Conservation (phyloP, 1,140 invertebrate genomes). For the Mizuhopecten yessoensis region DNA sequence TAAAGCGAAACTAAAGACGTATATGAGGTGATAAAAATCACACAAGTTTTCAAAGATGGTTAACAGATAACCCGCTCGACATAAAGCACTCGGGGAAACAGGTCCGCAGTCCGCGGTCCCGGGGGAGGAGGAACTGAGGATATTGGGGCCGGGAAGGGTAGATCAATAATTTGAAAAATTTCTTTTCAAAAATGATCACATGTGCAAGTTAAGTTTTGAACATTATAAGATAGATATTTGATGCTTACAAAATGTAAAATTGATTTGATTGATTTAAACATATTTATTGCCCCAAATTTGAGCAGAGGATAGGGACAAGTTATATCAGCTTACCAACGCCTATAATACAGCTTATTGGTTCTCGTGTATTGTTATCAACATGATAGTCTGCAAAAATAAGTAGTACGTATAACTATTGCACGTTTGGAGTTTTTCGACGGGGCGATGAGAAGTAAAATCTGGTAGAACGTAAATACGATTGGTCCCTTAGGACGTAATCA, state of each 20-base stretch:
- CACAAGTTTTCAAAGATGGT: background rate
- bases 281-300: too few relatives aligned
- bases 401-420: too few relatives aligned
- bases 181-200: too few relatives aligned
- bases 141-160: background rate
- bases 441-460: too few relatives aligned
- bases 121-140: background rate
- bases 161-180: background rate
- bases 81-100: background rate
- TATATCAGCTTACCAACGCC: too few relatives aligned
- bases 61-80: background rate
- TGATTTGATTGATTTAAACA: too few relatives aligned
- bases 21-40: slow-evolving; percentile 29
- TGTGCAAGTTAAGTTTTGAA: too few relatives aligned
- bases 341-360: too few relatives aligned
- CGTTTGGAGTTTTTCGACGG: too few relatives aligned
- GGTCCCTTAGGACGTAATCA: background rate
- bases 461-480: background rate
- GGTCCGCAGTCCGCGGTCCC: background rate
- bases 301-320: background rate
- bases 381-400: too few relatives aligned
- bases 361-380: too few relatives aligned
- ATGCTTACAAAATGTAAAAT: background rate
- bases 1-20: slow-evolving; percentile 33
- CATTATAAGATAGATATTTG: too few relatives aligned